A percentile compares a stretch with the other conserved stretches of the same genome.
These are phyloP conservation scores for Salmo trutta DNA, from an alignment of 2,797 vertebrate species.

Conservation along the genomic window DNA sequence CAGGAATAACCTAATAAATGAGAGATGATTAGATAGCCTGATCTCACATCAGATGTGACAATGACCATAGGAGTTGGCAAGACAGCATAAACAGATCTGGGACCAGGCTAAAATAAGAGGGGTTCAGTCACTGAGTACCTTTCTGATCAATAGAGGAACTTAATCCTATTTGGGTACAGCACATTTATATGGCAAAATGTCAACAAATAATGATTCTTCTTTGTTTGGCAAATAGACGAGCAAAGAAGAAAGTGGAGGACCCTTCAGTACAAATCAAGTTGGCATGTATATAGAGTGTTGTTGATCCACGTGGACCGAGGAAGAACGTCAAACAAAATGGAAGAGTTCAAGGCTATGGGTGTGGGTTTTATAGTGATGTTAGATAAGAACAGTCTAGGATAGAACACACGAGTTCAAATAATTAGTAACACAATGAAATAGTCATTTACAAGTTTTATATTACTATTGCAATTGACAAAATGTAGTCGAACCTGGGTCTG, in stretches of 20 bases:
- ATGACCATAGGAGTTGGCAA: not conserved
- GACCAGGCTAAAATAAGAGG: not conserved
- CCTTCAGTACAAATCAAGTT: slow-evolving; percentile 5
- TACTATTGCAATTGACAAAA: not conserved
- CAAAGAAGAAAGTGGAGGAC: slow-evolving; percentile 2
- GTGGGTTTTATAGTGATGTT: not conserved
- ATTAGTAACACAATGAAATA: not conserved
- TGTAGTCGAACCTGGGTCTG: not conserved
- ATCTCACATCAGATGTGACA: not conserved
- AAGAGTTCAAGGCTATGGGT: not conserved
- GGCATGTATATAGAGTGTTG: not conserved
- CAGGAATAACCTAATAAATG: not conserved
- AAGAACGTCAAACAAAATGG: not conserved
- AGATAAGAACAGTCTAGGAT: too few species aligned
- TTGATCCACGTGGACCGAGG: not conserved
- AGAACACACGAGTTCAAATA: too few species aligned
- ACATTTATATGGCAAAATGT: not conserved
- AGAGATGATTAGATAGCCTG: not conserved
- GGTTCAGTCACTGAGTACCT: not conserved
- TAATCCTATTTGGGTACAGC: not conserved
- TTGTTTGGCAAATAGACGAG: slow-evolving; percentile 23
- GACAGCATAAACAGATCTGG: not conserved
- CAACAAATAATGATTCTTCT: not conserved
- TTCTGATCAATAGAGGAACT: not conserved
- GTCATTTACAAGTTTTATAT: not conserved